Conservation (phyloP, 2,888 invertebrate genomes). For the Rhaphigaster nebulosa region DNA sequence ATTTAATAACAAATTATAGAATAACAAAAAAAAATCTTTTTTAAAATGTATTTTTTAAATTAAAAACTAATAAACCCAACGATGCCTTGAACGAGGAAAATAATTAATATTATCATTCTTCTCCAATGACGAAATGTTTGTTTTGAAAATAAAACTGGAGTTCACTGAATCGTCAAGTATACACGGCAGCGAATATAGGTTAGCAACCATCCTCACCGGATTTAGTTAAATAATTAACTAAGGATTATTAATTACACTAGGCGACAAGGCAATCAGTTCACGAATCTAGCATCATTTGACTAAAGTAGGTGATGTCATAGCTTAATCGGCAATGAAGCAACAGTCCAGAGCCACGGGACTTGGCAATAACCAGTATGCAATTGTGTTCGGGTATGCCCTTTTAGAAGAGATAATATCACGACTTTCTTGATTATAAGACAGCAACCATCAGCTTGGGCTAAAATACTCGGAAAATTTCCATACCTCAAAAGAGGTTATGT, state of each 20-base stretch:
- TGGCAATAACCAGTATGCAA: conserved; percentile 43
- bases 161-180: neutral
- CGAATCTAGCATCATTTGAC: conserved; percentile 21
- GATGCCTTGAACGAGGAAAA: neutral
- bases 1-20: too few relatives aligned
- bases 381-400: conserved; percentile 25
- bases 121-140: neutral
- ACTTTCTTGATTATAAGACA: conserved; percentile 7
- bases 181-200: neutral
- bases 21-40: neutral
- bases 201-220: neutral
- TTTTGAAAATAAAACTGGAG: neutral
- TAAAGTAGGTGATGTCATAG: conserved; percentile 27
- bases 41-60: neutral
- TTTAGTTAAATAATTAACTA: neutral
- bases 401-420: conserved; percentile 42
- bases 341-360: neutral
- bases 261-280: neutral
- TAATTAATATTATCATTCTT: conserved; percentile 14
- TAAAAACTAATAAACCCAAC: too few relatives aligned
- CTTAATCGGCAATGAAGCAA: conserved; percentile 15
- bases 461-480: neutral
- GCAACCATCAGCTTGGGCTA: neutral
- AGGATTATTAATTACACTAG: neutral
- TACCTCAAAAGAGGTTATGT: neutral